Evolutionary conservation across 23 tunicate genomes (phyloP).

Genomic region (Styela clava): DNA sequence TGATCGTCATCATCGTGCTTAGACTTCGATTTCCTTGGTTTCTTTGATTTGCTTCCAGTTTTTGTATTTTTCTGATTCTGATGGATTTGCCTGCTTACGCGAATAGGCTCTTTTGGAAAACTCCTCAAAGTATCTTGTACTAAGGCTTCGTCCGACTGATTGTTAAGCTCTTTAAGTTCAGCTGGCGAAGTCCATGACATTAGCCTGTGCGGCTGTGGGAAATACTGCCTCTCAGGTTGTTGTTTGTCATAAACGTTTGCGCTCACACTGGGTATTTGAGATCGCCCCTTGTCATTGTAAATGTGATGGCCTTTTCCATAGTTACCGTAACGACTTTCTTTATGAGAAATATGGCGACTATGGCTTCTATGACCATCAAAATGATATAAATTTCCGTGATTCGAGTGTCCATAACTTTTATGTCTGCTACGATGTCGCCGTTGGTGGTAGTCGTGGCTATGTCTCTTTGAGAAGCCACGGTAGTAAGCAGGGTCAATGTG

Average conservation of each 20-base stretch:
- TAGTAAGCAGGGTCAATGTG: background rate
- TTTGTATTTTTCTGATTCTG: background rate
- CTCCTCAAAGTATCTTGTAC: slow-evolving; percentile 12
- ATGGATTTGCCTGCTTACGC: slow-evolving; percentile 17
- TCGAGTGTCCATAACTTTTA: background rate
- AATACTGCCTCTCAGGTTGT: slow-evolving; percentile 2
- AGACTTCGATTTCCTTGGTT: background rate
- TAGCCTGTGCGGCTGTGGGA: slow-evolving; percentile 33
- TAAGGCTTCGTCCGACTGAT: background rate
- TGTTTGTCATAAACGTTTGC: background rate
- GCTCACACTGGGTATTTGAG: background rate
- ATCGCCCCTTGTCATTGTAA: background rate
- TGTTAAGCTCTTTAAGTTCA: slow-evolving; percentile 1
- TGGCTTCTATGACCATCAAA: background rate
- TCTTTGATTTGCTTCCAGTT: background rate
- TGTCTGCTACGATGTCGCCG: background rate
- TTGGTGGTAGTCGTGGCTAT: background rate
- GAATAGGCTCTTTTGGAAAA: slow-evolving; percentile 24
- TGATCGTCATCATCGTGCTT: slow-evolving; percentile 9
- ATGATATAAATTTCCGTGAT: background rate
- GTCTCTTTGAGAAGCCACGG: background rate
- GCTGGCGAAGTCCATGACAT: slow-evolving; percentile 13
- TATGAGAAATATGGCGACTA: background rate
- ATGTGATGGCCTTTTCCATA: slow-evolving; percentile 1
- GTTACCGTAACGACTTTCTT: background rate